Evolutionary conservation across 2,113 vertebrate genomes (phyloP).

Genomic region (Gulo gulo): DNA sequence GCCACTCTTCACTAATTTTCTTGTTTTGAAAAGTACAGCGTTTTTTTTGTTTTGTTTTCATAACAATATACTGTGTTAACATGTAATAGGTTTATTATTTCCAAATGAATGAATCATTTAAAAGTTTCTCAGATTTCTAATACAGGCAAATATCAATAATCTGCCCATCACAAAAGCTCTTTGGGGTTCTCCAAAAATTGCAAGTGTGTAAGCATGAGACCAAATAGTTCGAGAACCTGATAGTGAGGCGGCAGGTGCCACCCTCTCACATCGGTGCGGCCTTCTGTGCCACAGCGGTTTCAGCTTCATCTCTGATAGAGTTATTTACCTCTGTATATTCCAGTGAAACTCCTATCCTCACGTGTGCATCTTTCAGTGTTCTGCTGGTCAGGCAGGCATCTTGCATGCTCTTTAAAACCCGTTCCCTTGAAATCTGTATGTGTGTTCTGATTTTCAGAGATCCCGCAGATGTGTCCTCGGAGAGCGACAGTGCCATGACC

Average conservation of each 20-base stretch:
- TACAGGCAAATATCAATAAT: background rate
- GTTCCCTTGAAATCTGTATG: background rate
- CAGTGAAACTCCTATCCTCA: background rate
- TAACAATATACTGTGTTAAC: background rate
- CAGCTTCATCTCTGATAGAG: background rate
- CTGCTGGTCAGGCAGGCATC: background rate
- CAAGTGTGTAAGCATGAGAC: background rate
- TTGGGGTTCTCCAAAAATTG: background rate
- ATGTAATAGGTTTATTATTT: background rate
- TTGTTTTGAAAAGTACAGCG: background rate
- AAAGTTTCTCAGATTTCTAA: background rate
- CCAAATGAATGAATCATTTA: background rate
- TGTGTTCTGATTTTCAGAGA: constrained; percentile 84
- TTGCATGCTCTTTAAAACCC: background rate
- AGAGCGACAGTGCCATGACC: constrained; percentile 92
- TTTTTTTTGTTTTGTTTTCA: background rate
- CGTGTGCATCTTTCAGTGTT: background rate
- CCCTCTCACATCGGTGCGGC: background rate
- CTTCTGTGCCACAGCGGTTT: background rate
- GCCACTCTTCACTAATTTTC: background rate
- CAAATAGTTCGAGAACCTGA: background rate
- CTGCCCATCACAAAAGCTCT: background rate
- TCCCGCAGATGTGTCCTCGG: constrained; percentile 89
- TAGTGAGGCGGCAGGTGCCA: rapidly evolving
- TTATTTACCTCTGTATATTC: background rate